A percentile compares a stretch with the other conserved stretches of the same genome.
Evolutionary conservation across 2,888 invertebrate species (phyloP).

Genomic region (Ophion obscuratus): DNA sequence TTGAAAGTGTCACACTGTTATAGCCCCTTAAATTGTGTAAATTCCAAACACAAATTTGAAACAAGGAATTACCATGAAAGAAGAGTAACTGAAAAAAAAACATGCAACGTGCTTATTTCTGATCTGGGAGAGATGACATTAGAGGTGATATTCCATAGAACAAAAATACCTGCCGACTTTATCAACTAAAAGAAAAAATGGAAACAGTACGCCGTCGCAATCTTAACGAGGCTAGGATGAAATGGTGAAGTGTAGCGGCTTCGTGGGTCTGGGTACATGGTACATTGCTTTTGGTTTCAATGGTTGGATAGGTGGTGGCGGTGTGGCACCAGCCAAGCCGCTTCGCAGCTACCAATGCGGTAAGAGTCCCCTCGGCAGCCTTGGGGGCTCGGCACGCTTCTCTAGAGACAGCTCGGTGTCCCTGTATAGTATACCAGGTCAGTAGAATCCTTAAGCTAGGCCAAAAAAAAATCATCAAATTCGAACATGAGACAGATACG

Average conservation of each 20-base stretch:
- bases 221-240: conserved; percentile 12
- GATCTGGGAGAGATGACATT: too few relatives aligned
- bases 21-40: not conserved
- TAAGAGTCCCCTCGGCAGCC: conserved; percentile 83
- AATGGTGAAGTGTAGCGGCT: conserved; percentile 18
- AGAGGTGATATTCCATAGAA: too few relatives aligned
- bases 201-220: conserved; percentile 12
- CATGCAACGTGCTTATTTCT: not conserved
- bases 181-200: not conserved
- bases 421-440: conserved; percentile 86
- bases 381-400: conserved; percentile 82
- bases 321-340: conserved; percentile 87
- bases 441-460: conserved; percentile 81
- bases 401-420: conserved; percentile 84
- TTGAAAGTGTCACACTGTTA: too few relatives aligned
- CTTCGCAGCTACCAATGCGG: conserved; percentile 86
- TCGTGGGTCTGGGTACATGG: conserved; percentile 72
- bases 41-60: not conserved
- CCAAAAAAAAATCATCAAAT: conserved; percentile 16
- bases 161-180: not conserved
- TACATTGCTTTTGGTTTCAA: conserved; percentile 79
- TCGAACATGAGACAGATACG: not conserved
- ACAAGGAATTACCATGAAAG: not conserved
- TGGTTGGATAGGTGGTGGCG: conserved; percentile 82
- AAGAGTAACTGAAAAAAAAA: conserved; percentile 1